Percentiles rank a stretch among this genome's conserved stretches.
These are phyloP conservation scores for Caranx ignobilis DNA, from an alignment of 2,113 vertebrate genomes.

Conservation along the genomic window DNA sequence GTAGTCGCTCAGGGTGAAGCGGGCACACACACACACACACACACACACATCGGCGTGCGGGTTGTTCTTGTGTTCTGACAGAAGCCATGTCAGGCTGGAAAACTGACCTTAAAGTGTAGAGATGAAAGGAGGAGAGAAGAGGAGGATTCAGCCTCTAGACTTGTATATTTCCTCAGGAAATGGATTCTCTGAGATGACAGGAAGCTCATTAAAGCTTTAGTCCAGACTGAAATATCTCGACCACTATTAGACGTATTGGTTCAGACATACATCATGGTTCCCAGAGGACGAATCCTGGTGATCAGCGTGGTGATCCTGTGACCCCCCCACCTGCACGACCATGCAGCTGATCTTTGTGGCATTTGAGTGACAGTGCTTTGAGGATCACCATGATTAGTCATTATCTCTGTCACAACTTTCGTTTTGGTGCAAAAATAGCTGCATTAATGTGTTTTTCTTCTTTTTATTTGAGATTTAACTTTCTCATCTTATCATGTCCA, in stretches of 20 bases:
- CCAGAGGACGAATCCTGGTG: neutral
- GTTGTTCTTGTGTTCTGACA: neutral
- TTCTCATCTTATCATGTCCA: too few relatives aligned
- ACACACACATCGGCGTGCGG: neutral
- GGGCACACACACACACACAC: neutral
- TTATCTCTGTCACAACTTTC: too few relatives aligned
- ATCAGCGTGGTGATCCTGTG: too few relatives aligned
- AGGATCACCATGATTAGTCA: too few relatives aligned
- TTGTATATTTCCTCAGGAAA: constrained; percentile 63
- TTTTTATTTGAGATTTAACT: neutral
- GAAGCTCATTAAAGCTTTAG: constrained; percentile 28
- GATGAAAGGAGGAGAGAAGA: constrained; percentile 25
- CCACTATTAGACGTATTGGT: neutral
- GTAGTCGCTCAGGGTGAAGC: constrained; percentile 19
- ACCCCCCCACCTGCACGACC: too few relatives aligned
- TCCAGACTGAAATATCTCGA: neutral
- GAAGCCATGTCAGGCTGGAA: neutral
- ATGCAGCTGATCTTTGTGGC: neutral
- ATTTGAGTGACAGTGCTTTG: neutral
- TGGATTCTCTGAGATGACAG: constrained; percentile 55
- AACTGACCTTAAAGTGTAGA: neutral
- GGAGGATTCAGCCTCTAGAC: constrained; percentile 28
- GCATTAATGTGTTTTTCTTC: neutral
- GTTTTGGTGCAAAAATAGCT: too few relatives aligned
- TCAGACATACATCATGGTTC: neutral